phyloP scores from a whole-genome alignment of 2,797 vertebrate genomes.

The Gallinago solitaria region DNA sequence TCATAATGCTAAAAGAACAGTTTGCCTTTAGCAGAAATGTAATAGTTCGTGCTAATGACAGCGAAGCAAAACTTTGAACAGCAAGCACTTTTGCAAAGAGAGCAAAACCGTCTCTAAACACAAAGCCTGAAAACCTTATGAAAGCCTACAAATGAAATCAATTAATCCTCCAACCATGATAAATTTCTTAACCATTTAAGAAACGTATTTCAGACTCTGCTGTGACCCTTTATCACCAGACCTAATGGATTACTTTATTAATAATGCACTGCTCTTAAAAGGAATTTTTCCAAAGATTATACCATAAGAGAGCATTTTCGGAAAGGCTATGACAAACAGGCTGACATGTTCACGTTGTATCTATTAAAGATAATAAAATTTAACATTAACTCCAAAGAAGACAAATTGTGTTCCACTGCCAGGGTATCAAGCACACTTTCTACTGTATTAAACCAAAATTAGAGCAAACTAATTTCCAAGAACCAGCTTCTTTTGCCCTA shows the following conservation, averaged over 20 bases:
- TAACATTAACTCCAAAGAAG: slow-evolving; percentile 62
- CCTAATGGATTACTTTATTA: slow-evolving; percentile 86
- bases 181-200: slow-evolving; percentile 80
- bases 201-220: slow-evolving; percentile 78
- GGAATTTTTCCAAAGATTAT: slow-evolving; percentile 78
- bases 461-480: slow-evolving; percentile 35
- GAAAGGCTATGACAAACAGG: slow-evolving; percentile 76
- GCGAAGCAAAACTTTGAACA: slow-evolving; percentile 18
- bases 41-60: slow-evolving; percentile 24
- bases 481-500: not conserved
- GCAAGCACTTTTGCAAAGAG: slow-evolving; percentile 49
- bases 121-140: slow-evolving; percentile 71
- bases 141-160: slow-evolving; percentile 80
- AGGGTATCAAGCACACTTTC: slow-evolving; percentile 23
- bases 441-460: slow-evolving; percentile 56
- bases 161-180: slow-evolving; percentile 83
- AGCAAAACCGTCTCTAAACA: slow-evolving; percentile 63
- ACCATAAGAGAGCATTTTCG: slow-evolving; percentile 77
- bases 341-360: slow-evolving; percentile 74
- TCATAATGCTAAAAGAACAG: slow-evolving; percentile 44
- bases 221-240: slow-evolving; percentile 80
- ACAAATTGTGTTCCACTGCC: not conserved
- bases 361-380: slow-evolving; percentile 80
- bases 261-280: slow-evolving; percentile 85
- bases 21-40: slow-evolving; percentile 27